These are phyloP conservation scores for Cremastobaeus sp. DNA, from an alignment of 2,888 invertebrate species.

Conservation along the genomic window DNA sequence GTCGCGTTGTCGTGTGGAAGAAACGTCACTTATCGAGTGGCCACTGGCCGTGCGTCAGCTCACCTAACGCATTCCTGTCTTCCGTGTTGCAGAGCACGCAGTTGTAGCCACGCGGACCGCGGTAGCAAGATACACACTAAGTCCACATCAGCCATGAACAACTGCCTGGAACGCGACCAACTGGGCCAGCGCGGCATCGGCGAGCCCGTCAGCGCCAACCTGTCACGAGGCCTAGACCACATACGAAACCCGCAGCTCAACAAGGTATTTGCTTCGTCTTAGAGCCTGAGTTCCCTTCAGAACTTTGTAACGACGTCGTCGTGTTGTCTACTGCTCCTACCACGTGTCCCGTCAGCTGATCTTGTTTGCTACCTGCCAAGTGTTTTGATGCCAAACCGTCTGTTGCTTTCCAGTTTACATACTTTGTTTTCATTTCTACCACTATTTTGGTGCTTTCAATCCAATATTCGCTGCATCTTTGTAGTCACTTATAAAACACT, in stretches of 20 bases:
- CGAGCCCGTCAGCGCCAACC: slow-evolving; percentile 80
- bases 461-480: no score
- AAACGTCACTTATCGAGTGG: background rate
- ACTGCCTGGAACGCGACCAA: slow-evolving; percentile 81
- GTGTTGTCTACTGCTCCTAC: background rate
- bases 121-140: slow-evolving; percentile 10
- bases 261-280: no score
- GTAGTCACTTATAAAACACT: no score
- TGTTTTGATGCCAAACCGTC: no score
- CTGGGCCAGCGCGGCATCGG: slow-evolving; percentile 81
- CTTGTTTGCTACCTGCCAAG: no score
- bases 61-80: background rate
- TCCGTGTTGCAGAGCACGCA: slow-evolving; percentile 31
- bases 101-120: slow-evolving; percentile 18
- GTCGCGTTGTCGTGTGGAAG: background rate
- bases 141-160: slow-evolving; percentile 58
- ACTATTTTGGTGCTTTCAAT: no score
- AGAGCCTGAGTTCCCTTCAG: no score
- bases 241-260: slow-evolving; percentile 84
- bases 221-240: slow-evolving; percentile 83
- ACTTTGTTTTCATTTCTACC: no score
- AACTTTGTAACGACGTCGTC: background rate
- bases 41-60: background rate
- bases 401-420: no score
- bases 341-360: slow-evolving; percentile 10